Conservation (phyloP, 64 coral and sea anemone species). For the Montipora sp. region DNA sequence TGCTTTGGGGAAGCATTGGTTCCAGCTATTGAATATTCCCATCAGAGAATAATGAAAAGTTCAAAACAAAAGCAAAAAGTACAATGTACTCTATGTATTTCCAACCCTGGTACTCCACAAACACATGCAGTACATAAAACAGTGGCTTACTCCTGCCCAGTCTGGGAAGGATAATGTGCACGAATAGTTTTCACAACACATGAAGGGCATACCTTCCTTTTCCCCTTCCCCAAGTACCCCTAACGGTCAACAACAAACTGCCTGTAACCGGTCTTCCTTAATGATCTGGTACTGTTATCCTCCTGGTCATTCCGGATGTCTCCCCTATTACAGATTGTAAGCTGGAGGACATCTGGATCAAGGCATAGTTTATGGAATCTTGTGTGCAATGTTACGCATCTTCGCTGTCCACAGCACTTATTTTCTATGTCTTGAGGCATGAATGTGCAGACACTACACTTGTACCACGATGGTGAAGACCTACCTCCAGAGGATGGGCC, state of each 20-base stretch:
- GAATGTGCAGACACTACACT: constrained; percentile 13
- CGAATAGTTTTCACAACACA: constrained; percentile 41
- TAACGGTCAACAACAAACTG: neutral
- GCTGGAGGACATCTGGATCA: constrained; percentile 29
- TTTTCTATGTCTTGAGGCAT: constrained; percentile 56
- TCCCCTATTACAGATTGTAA: neutral
- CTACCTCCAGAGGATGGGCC: constrained; percentile 11
- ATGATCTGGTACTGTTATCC: neutral
- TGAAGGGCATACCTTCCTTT: constrained; percentile 20
- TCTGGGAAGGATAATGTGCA: constrained; percentile 1
- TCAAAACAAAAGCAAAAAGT: too few species aligned
- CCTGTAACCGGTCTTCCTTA: neutral
- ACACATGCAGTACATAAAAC: too few species aligned
- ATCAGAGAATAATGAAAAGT: too few species aligned
- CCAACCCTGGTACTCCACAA: neutral
- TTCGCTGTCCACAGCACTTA: constrained; percentile 42
- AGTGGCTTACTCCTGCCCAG: too few species aligned
- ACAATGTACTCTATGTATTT: neutral
- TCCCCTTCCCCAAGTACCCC: constrained; percentile 38
- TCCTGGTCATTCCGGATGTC: constrained; percentile 39
- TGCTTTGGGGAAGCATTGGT: too few species aligned
- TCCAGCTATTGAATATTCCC: too few species aligned
- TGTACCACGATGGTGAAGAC: constrained; percentile 40
- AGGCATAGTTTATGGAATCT: constrained; percentile 7
- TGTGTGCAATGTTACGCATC: constrained; percentile 28